Conservation (phyloP, 2,888 invertebrate genomes). For the Stenoptilia bipunctidactyla region DNA sequence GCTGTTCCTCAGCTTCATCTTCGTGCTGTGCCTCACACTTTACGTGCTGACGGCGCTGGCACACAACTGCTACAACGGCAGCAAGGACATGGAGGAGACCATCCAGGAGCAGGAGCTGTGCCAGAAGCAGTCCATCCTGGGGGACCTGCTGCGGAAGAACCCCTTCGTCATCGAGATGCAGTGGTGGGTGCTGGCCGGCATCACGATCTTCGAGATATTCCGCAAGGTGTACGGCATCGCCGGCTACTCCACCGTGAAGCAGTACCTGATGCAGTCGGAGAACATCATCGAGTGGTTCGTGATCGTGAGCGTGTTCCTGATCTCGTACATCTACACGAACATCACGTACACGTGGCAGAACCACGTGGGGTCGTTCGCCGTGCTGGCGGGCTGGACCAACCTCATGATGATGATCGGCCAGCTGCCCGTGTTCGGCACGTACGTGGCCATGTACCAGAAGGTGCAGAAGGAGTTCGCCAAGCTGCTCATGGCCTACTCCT, state of each 20-base stretch:
- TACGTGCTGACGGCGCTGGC: conserved; percentile 87
- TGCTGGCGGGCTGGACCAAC: conserved; percentile 89
- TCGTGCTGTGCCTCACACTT: conserved; percentile 83
- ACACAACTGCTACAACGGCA: conserved; percentile 87
- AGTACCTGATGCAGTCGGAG: conserved; percentile 86
- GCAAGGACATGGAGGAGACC: conserved; percentile 80
- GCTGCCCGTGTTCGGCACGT: conserved; percentile 88
- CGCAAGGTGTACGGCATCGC: conserved; percentile 86
- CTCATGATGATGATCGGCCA: conserved; percentile 93
- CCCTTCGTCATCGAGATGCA: conserved; percentile 85
- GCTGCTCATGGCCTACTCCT: conserved; percentile 87
- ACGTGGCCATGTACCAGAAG: conserved; percentile 92
- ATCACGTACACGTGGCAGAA: conserved; percentile 85
- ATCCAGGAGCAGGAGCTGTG: conserved; percentile 81
- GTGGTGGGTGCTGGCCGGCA: conserved; percentile 85
- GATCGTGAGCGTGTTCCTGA: conserved; percentile 85
- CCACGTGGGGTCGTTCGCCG: conserved; percentile 88
- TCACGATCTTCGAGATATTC: conserved; percentile 84
- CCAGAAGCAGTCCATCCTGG: conserved; percentile 82
- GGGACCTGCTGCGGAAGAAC: conserved; percentile 80
- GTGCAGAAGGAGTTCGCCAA: conserved; percentile 90
- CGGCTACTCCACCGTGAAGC: conserved; percentile 84
- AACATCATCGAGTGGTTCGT: conserved; percentile 92
- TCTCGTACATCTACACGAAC: conserved; percentile 85
- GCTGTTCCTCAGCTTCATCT: conserved; percentile 82